Evolutionary conservation across 2,113 vertebrate species (phyloP), one percentile per base, ranked within the genome.

Genomic region (Hemichromis elongatus): DNA sequence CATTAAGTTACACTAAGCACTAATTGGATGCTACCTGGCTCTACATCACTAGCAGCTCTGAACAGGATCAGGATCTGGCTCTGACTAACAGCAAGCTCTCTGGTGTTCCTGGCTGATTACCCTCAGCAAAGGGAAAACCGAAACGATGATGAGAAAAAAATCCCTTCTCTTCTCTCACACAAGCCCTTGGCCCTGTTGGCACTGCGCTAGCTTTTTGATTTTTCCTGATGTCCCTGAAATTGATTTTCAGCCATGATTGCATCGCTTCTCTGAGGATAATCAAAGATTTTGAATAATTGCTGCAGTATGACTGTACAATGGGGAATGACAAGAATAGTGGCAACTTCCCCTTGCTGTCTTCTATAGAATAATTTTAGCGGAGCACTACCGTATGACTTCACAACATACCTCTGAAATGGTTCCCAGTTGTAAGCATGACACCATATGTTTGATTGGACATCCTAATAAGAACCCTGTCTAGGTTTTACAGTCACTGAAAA

Each of bases 1-100:
- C 95, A 95, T 96, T 95, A 95, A 95, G 93, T 96, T 96, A 90
- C 91, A 91, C 86, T 86, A 90, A 91, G 93, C 93, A 52, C 95
- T 97, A 96, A 96, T 96, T 96, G 95, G 95, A 96, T 92, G 92
- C 85, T 96, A 96, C 94, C 96, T 96, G 95, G 95, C 95, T 94
- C 89, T 79, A 93, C 95, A 94, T 96, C 94, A 94, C 94, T 94
- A 87, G 91, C 89, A 81, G 93, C 86, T 92, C 90, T 82, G 92
- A 94, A 89, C 91, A 92, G 92, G 84, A 93, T 92, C 89, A 86
- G 83, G 82, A 89, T 96, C 94, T 95, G 94, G 94, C 94, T 94
- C 89, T 61, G 86, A 89, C 88, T 89, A 94, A 91, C 91, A 90
- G 92, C 85, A 21, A 90, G 91, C 92, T 92, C 94, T 94, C 86